These are phyloP conservation scores for Arge pagana DNA, from an alignment of 2,888 invertebrate species.

Conservation along the genomic window DNA sequence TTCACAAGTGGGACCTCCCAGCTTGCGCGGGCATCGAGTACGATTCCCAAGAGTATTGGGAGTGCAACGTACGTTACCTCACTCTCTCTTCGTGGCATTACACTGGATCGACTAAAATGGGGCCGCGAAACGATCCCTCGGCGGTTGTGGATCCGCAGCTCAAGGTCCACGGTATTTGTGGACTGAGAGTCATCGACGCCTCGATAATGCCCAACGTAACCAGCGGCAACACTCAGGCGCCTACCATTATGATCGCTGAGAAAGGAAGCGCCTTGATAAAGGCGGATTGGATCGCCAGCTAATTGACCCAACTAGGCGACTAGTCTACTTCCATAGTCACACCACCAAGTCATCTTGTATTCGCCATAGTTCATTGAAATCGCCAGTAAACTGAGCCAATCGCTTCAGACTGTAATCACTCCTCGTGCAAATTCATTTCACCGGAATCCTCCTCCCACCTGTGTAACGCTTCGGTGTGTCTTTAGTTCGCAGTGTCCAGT, in stretches of 20 bases:
- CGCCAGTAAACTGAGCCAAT: no score
- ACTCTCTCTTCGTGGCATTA: constrained; percentile 92
- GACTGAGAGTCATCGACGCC: constrained; percentile 83
- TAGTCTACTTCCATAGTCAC: no score
- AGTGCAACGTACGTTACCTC: constrained; percentile 83
- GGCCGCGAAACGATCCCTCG: constrained; percentile 74
- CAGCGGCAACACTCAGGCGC: constrained; percentile 89
- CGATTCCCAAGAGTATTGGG: constrained; percentile 81
- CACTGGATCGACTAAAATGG: constrained; percentile 88
- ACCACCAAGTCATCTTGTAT: no score
- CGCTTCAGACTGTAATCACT: no score
- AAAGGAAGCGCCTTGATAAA: constrained; percentile 87
- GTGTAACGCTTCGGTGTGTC: no score
- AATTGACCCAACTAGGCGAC: no score
- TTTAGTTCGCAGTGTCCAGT: no score
- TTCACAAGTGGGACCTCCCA: constrained; percentile 77
- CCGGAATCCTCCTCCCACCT: no score
- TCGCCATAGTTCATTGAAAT: no score
- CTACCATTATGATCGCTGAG: constrained; percentile 90
- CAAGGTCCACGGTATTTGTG: constrained; percentile 76
- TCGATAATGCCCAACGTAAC: constrained; percentile 88
- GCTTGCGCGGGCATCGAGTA: constrained; percentile 76
- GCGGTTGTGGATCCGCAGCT: constrained; percentile 84
- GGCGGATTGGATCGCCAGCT: constrained; percentile 78
- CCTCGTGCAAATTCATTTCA: no score